phyloP scores from a whole-genome alignment of 2,888 invertebrate species.

The Pegoplata infirma region DNA sequence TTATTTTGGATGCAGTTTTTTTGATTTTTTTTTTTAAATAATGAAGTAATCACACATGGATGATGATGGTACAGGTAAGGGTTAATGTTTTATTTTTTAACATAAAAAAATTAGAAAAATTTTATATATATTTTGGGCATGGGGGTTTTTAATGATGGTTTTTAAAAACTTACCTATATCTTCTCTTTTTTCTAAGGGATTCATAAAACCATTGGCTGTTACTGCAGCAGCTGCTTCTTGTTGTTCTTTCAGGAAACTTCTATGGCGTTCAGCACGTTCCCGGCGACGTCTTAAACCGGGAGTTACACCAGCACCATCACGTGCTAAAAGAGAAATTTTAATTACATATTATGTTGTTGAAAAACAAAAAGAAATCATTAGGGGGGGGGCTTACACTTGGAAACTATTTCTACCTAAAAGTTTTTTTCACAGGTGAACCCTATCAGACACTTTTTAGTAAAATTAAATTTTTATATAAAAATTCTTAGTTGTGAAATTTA shows the following conservation, averaged over 20 bases:
- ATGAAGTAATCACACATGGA: conserved; percentile 48
- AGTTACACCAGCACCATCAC: conserved; percentile 84
- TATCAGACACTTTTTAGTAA: too few species aligned
- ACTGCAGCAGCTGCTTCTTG: conserved; percentile 81
- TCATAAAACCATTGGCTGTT: conserved; percentile 70
- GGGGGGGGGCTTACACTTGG: too few species aligned
- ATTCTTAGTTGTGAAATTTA: too few species aligned
- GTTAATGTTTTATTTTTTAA: conserved; percentile 60
- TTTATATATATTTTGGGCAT: background rate
- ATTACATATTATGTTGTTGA: too few species aligned
- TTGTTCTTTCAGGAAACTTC: conserved; percentile 90
- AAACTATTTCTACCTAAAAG: too few species aligned
- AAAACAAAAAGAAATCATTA: too few species aligned
- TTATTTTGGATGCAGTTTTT: conserved; percentile 38
- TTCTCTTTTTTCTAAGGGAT: conserved; percentile 72
- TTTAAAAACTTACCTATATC: conserved; percentile 72
- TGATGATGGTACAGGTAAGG: conserved; percentile 22
- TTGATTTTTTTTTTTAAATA: too few species aligned
- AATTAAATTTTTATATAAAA: too few species aligned
- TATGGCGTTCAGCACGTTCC: conserved; percentile 90
- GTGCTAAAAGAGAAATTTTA: too few species aligned
- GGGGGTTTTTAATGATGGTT: background rate
- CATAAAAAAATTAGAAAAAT: conserved; percentile 38
- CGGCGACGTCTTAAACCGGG: conserved; percentile 88
- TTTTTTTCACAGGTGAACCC: too few species aligned